Percentiles rank a stretch among this genome's conserved stretches.
These are phyloP conservation scores for Chondrilla cf. caribensis DNA, from an alignment of 37 sponge, comb jelly and placozoan species.

Conservation along the genomic window DNA sequence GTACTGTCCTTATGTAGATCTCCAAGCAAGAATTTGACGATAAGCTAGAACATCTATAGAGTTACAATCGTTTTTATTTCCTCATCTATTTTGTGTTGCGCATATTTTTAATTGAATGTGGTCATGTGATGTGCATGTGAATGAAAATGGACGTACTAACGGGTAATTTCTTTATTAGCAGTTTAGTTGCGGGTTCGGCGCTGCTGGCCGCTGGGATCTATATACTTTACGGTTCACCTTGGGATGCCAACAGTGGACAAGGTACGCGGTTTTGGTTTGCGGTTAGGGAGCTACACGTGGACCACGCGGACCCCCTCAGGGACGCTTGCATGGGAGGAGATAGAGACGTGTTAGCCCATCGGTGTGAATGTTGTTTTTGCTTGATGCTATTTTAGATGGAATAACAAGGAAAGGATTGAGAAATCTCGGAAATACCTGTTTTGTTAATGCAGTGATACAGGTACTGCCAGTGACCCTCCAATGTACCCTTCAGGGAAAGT, in stretches of 20 bases:
- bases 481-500: too few species aligned
- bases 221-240: constrained; percentile 4
- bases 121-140: background rate
- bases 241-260: background rate
- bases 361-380: too few species aligned
- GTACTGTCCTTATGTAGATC: too few species aligned
- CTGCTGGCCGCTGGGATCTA: background rate
- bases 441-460: constrained; percentile 72
- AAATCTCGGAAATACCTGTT: constrained; percentile 82
- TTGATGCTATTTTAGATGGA: background rate
- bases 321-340: too few species aligned
- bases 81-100: too few species aligned
- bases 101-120: too few species aligned
- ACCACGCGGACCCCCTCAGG: too few species aligned
- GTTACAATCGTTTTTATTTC: too few species aligned
- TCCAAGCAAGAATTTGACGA: constrained; percentile 11
- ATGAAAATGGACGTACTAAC: background rate
- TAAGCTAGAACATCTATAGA: background rate
- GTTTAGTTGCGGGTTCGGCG: background rate
- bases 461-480: too few species aligned
- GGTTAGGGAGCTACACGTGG: too few species aligned
- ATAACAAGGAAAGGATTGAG: constrained; percentile 25
- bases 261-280: too few species aligned
- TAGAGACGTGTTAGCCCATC: too few species aligned
- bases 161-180: background rate